A percentile compares a stretch with the other conserved stretches of the same genome.
These are phyloP conservation scores for Galeruca laticollis DNA, from an alignment of 2,888 invertebrate genomes.

Conservation along the genomic window DNA sequence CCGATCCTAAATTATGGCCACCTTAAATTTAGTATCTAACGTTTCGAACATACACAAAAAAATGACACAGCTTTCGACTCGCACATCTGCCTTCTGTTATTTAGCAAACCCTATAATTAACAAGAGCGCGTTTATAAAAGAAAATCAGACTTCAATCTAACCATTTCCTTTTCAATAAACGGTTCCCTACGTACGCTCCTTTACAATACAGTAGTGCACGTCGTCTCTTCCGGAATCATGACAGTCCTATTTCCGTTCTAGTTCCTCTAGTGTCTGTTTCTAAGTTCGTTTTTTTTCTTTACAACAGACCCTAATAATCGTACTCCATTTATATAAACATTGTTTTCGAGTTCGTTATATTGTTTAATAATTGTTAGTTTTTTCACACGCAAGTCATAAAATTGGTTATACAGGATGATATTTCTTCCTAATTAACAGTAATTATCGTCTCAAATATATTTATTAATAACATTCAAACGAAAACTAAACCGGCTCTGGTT, in stretches of 20 bases:
- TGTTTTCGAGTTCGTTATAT: no score
- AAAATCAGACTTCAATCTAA: slow-evolving; percentile 49
- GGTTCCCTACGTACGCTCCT: slow-evolving; percentile 58
- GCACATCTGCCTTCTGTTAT: slow-evolving; percentile 17
- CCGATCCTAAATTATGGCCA: no score
- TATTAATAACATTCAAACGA: background rate
- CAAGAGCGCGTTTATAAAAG: slow-evolving; percentile 34
- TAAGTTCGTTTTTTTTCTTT: slow-evolving; percentile 46
- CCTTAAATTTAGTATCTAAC: no score
- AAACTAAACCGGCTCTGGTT: background rate
- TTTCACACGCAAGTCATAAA: no score
- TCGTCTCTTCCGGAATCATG: slow-evolving; percentile 61
- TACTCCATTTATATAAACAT: background rate
- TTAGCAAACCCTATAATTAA: slow-evolving; percentile 8
- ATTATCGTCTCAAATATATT: no score
- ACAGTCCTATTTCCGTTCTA: slow-evolving; percentile 62
- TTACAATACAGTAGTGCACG: slow-evolving; percentile 50
- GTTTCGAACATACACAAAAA: no score
- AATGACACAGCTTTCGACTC: background rate
- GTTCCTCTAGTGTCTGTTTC: slow-evolving; percentile 57
- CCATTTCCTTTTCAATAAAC: slow-evolving; percentile 54
- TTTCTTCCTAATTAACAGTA: no score
- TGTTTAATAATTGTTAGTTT: no score
- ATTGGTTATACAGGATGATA: no score
- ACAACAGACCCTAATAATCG: slow-evolving; percentile 11